Conservation (phyloP, 2,797 vertebrate genomes). For the Pteronotus mesoamericanus region DNA sequence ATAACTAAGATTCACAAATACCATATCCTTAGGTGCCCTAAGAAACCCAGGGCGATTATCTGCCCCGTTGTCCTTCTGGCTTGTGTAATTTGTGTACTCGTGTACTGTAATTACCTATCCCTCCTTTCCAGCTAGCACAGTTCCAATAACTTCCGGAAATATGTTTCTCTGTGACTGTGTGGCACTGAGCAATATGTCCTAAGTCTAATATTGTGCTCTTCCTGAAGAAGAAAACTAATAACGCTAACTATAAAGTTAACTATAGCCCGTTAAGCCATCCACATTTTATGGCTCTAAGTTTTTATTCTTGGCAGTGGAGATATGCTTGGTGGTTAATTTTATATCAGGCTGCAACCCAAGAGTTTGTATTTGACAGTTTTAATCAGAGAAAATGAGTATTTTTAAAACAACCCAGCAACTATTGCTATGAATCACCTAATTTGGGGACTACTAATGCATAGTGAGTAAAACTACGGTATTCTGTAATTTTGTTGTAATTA, state of each 20-base stretch:
- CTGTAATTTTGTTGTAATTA: conserved; percentile 27
- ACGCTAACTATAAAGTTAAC: conserved; percentile 40
- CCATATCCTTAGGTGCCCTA: not conserved
- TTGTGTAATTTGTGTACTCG: not conserved
- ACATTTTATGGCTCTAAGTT: conserved; percentile 27
- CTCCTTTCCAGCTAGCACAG: not conserved
- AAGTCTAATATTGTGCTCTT: not conserved
- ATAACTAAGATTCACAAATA: not conserved
- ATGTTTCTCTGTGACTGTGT: not conserved
- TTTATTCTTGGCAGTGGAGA: conserved; percentile 55
- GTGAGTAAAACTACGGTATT: conserved; percentile 25
- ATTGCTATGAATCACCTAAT: conserved; percentile 53
- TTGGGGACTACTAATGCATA: conserved; percentile 28
- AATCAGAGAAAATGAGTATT: conserved; percentile 65
- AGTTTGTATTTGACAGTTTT: conserved; percentile 59
- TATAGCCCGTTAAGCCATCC: not conserved
- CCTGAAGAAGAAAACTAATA: conserved; percentile 5
- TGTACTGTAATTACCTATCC: not conserved
- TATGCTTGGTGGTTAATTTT: conserved; percentile 59
- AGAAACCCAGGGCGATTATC: not conserved
- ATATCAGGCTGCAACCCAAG: conserved; percentile 41
- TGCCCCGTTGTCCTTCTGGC: not conserved
- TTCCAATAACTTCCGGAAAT: conserved; percentile 1
- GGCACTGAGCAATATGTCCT: not conserved
- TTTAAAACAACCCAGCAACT: conserved; percentile 47